These are phyloP conservation scores for Echinarachnius parma DNA, from an alignment of 53 echinoderm and acorn worm genomes.

Conservation along the genomic window DNA sequence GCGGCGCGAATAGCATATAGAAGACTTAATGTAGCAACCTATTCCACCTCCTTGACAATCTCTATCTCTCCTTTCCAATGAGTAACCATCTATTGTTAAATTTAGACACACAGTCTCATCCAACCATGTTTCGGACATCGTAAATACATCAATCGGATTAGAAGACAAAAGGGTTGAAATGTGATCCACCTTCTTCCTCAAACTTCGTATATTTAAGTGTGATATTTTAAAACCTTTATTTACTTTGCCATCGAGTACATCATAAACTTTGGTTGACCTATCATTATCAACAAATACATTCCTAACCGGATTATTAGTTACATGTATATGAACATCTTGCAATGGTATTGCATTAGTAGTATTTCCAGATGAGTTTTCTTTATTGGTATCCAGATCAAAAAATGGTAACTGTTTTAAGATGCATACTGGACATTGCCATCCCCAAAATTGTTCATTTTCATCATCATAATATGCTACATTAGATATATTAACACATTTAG, in stretches of 20 bases:
- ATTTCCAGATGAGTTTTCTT: background rate
- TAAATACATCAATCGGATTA: background rate
- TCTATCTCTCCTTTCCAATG: constrained; percentile 1
- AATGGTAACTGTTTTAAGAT: background rate
- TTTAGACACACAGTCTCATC: background rate
- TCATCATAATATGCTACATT: background rate
- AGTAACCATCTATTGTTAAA: background rate
- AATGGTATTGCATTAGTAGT: too few relatives aligned
- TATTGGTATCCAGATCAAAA: background rate
- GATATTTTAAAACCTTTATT: background rate
- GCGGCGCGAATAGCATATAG: background rate
- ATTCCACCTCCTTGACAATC: background rate
- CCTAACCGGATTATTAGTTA: too few relatives aligned
- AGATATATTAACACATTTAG: background rate
- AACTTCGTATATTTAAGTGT: background rate
- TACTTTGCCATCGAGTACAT: background rate
- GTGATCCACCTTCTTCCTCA: background rate
- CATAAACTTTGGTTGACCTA: background rate
- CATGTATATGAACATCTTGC: too few relatives aligned
- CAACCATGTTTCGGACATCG: background rate
- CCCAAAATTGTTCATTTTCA: background rate
- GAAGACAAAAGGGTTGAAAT: background rate
- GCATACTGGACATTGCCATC: background rate
- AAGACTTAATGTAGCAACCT: background rate
- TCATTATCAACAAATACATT: background rate